Evolutionary conservation across 2,797 vertebrate species (phyloP).

Genomic region (Mus caroli): DNA sequence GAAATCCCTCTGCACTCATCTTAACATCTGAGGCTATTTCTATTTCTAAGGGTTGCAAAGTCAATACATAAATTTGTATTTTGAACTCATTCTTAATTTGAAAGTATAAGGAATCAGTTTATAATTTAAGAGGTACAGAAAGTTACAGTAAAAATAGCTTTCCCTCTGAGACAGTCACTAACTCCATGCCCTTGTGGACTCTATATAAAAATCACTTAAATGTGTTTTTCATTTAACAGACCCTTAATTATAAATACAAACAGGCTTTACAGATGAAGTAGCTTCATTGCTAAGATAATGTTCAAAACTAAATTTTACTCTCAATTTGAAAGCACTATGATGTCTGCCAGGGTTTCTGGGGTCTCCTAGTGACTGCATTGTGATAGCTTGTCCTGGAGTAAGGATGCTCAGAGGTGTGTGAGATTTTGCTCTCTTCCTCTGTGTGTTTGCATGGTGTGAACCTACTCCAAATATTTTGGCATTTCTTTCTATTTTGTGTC

Average conservation of each 20-base stretch:
- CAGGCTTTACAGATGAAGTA: background rate
- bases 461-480: background rate
- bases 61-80: slow-evolving; percentile 5
- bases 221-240: background rate
- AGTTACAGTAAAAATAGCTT: background rate
- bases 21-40: slow-evolving; percentile 19
- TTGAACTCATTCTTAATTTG: slow-evolving; percentile 36
- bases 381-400: background rate
- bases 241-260: background rate
- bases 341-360: background rate
- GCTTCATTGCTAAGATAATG: background rate
- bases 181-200: background rate
- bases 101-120: background rate
- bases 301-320: slow-evolving; percentile 32
- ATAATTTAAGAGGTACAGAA: slow-evolving; percentile 42
- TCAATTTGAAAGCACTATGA: background rate
- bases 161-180: background rate
- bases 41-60: background rate
- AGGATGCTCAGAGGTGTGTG: background rate
- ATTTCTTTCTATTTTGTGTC: background rate
- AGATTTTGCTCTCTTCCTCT: background rate
- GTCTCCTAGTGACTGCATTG: background rate
- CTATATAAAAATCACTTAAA: slow-evolving; percentile 11
- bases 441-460: background rate
- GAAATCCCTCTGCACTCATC: background rate